Conservation (phyloP, 2,888 invertebrate species). For the Tinea semifulvella region DNA sequence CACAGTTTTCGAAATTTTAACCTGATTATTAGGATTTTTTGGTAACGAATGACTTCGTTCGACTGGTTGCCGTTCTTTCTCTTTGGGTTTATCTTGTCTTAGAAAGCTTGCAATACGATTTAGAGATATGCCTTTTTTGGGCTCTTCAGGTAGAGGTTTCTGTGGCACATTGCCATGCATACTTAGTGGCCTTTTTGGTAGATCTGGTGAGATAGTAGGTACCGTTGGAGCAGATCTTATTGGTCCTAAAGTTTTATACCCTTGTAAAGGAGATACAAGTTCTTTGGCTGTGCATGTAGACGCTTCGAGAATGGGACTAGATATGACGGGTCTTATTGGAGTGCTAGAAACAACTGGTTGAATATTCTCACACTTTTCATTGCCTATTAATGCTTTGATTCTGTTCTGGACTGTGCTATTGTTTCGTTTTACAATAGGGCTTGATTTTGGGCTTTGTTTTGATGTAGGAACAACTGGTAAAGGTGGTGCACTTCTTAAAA, state of each 20-base stretch:
- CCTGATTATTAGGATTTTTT: slow-evolving; percentile 62
- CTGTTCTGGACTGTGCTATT: slow-evolving; percentile 52
- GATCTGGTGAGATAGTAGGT: slow-evolving; percentile 41
- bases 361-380: slow-evolving; percentile 49
- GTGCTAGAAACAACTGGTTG: slow-evolving; percentile 60
- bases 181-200: slow-evolving; percentile 61
- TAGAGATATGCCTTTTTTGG: slow-evolving; percentile 68
- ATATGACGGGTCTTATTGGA: slow-evolving; percentile 79
- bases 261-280: slow-evolving; percentile 70
- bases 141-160: slow-evolving; percentile 59
- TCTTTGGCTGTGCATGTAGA: slow-evolving; percentile 84
- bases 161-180: slow-evolving; percentile 46
- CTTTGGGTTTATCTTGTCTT: slow-evolving; percentile 68
- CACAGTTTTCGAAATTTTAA: slow-evolving; percentile 71
- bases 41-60: slow-evolving; percentile 68
- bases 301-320: slow-evolving; percentile 81
- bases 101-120: slow-evolving; percentile 81
- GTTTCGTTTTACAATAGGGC: slow-evolving; percentile 43
- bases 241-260: slow-evolving; percentile 66
- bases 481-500: slow-evolving; percentile 70
- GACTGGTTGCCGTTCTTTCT: slow-evolving; percentile 54
- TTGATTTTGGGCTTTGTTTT: slow-evolving; percentile 37
- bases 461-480: slow-evolving; percentile 65
- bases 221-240: slow-evolving; percentile 67
- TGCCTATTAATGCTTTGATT: slow-evolving; percentile 49